phyloP scores from a whole-genome alignment of 2,113 vertebrate species.

The Lanius ludovicianus region DNA sequence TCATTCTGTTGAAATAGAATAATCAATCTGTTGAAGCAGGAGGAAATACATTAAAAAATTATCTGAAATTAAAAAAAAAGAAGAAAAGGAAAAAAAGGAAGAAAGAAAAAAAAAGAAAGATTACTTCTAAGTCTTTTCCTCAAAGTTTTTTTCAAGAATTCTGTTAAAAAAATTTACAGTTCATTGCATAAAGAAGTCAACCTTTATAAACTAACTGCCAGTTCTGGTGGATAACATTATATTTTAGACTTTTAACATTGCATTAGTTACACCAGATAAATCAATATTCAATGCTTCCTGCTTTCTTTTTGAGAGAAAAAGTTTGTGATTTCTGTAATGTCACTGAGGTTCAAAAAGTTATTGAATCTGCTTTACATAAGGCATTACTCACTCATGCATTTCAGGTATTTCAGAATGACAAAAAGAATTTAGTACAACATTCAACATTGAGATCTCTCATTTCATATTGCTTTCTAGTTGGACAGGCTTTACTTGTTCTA shows the following conservation, averaged over 20 bases:
- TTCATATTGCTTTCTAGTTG: not conserved
- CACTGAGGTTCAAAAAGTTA: not conserved
- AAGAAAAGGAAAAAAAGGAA: fast-evolving
- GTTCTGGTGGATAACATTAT: not conserved
- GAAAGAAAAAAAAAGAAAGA: not conserved
- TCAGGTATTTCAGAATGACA: not conserved
- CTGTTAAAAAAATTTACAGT: not conserved
- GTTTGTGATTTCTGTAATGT: not conserved
- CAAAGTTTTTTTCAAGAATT: not conserved
- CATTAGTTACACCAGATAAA: not conserved
- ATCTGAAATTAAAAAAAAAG: not conserved
- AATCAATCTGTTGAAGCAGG: not conserved
- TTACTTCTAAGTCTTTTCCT: not conserved
- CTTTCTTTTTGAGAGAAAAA: not conserved
- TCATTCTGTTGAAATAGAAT: not conserved
- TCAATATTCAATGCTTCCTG: not conserved
- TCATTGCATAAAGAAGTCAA: not conserved
- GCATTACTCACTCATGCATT: not conserved
- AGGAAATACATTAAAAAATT: not conserved
- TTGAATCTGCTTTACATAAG: not conserved
- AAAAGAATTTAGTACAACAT: not conserved
- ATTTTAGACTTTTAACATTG: not conserved
- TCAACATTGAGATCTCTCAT: not conserved
- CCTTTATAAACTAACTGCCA: not conserved
- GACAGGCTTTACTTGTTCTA: not conserved